Base-by-base conservation (phyloP, 2,797 vertebrate genomes). In the Cryptoblepharus egeriae region DNA sequence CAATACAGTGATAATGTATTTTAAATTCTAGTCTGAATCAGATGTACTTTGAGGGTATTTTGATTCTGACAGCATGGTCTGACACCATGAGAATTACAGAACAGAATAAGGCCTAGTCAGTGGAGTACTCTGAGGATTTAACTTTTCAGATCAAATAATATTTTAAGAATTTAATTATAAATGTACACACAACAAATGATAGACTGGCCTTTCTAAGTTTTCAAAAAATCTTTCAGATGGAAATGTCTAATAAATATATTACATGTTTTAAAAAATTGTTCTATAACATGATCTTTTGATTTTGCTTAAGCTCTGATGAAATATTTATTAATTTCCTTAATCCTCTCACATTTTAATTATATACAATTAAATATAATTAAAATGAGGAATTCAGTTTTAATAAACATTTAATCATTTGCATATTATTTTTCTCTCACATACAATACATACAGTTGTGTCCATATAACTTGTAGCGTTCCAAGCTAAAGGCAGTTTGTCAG, bases 301-400 rank as follows among this genome's bases (percentile, higher is more conserved):
- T 91, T 92, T 90, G 80, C 79, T 84, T 91, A 80, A 85, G 75
- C 71, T 87, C 85, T 85, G 88, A 91, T 90, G 65, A 93, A 88
- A 91, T 93, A 88, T 92, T 92, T 93, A 92, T 92, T 93, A 92
- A 89, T 90, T 88, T 90, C 91, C 87, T 85, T 92, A 93, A 91
- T 91, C 28, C 79, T 92, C 86, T 87, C 69, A 67, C 69, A 67
- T 90, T 92, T 89, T 91, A 94, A 91, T 92, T 83, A 89, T 85
- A 85, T 87, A 70, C 86, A 92, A 92, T 93, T 93, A 90, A 71
- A 79, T 52, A 28, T 89, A 86, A 93, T 94, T 93, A 91, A 88
- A 92, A 86, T 58, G 35, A 89, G 70, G 60, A 91, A 90, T 88
- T 80, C 82, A 82, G 5, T 92, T 93, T 92, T 90, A 92, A 93